These are phyloP conservation scores for Drosophila macrospina DNA, from an alignment of 2,888 invertebrate species.

Conservation along the genomic window DNA sequence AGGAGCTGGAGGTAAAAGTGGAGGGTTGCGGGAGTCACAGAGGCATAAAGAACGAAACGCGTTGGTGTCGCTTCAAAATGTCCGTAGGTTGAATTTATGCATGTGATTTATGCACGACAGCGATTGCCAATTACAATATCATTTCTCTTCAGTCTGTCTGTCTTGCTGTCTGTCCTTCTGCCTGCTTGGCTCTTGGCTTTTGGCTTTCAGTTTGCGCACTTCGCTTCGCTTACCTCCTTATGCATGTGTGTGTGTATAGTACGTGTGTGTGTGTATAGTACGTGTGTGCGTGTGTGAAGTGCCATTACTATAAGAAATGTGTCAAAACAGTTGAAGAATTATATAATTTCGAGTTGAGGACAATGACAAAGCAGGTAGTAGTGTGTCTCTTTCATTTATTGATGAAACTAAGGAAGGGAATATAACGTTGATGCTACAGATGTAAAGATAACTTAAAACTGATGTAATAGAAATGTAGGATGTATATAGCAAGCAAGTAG, in stretches of 20 bases:
- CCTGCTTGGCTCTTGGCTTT: conserved; percentile 48
- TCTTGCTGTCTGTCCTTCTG: conserved; percentile 32
- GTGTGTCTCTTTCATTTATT: neutral
- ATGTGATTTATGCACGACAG: conserved; percentile 80
- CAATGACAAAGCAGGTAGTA: conserved; percentile 28
- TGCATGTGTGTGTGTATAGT: conserved; percentile 1
- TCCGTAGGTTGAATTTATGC: conserved; percentile 78
- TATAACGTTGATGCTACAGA: neutral
- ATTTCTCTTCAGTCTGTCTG: conserved; percentile 66
- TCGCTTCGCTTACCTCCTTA: conserved; percentile 11
- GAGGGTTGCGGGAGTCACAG: neutral
- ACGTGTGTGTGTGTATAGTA: conserved; percentile 2
- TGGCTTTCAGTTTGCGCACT: conserved; percentile 47
- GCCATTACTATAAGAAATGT: conserved; percentile 80
- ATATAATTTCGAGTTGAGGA: conserved; percentile 44
- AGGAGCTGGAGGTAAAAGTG: too few relatives aligned
- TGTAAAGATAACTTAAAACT: too few relatives aligned
- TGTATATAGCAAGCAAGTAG: too few relatives aligned
- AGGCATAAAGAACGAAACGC: conserved; percentile 24
- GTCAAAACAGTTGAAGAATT: conserved; percentile 80
- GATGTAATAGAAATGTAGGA: too few relatives aligned
- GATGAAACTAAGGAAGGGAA: neutral
- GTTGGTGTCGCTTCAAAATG: conserved; percentile 69
- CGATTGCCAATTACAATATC: conserved; percentile 82
- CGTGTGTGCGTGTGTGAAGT: conserved; percentile 54